Evolutionary conservation across 1,140 invertebrate genomes (phyloP).

Genomic region (Neodiprion fabricii): DNA sequence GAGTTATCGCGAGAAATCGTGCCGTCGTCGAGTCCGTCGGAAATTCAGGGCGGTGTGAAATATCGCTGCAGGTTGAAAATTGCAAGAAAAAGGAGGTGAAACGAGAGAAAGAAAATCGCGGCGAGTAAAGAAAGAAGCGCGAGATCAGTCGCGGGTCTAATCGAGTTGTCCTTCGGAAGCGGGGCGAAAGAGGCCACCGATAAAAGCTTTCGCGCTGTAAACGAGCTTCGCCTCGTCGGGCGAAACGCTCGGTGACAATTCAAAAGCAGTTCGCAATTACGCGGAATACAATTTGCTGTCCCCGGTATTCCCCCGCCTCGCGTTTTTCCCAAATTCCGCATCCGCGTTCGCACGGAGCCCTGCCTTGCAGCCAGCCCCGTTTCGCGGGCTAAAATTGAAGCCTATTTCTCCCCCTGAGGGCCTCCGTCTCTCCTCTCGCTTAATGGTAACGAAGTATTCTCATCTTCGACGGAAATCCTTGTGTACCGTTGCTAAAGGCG

Average conservation of each 20-base stretch:
- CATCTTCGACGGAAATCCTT: background rate
- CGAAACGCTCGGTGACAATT: background rate
- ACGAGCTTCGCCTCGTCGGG: background rate
- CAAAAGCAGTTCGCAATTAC: conserved; percentile 7
- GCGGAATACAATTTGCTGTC: conserved; percentile 2
- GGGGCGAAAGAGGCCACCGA: background rate
- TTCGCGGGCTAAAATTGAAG: background rate
- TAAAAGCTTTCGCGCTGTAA: background rate
- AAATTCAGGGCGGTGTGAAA: no score
- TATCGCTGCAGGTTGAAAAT: no score
- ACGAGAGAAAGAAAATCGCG: background rate
- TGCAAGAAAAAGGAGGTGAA: background rate
- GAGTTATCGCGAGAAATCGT: background rate
- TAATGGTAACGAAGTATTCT: background rate
- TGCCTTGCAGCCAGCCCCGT: no score
- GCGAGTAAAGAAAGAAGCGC: background rate
- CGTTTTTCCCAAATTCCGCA: background rate
- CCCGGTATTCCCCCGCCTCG: background rate
- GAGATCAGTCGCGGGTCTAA: background rate
- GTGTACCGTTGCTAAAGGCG: no score
- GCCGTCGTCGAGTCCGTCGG: no score
- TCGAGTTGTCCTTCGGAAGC: background rate
- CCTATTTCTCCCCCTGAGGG: background rate
- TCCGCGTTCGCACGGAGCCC: background rate
- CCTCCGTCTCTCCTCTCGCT: background rate